Base-by-base conservation (phyloP, 2,797 vertebrate species). In the Gymnothorax javanicus region DNA sequence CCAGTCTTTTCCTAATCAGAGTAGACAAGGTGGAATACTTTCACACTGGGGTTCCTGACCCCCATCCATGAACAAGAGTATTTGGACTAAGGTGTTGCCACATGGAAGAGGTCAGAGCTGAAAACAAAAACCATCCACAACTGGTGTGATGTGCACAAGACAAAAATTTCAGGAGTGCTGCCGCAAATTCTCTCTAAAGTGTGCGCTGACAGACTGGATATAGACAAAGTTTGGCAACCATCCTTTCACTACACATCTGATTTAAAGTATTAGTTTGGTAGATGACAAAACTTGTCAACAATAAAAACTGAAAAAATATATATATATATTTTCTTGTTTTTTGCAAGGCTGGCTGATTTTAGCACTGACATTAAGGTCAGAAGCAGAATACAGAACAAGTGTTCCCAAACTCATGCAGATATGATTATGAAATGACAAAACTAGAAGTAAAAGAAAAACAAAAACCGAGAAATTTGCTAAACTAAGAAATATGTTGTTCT, bases 41-140 rank as follows among this genome's bases (percentile, higher is more conserved):
- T 69, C 25, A 20, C 17, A 69, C 43, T 84, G 69, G 33, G 33
- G 84, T 23, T 71, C 9, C 20, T 67, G 62, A 73, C 50, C 62
- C 64, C 50, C 89, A n/a, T 56, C 87, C 86, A 88, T 69, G 86
- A 82, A 89, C 69, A 52, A 54, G 27, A 64, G 50, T 69, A 11
- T 52, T 83, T 86, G 3, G 4, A 59, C 27, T 56, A 60, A 83
- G 87, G 77, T 52, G 13, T 58, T 20, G 71, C 67, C 43, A 92
- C 88, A 86, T 17, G 81, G 15, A 81, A 81, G n/a, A 87, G 75
- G 62, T 89, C 50, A 88, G 4, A 86, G 75, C n/a, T 77, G 7
- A 83, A 56, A 86, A n/a, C 50, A 77, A 25, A 64, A 84, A 79
- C 43, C 75, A 25, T 60, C 59, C 27, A 52, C 20, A 84, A 25